These are phyloP conservation scores for Sprattus sprattus DNA, from an alignment of 2,113 vertebrate genomes.

Conservation along the genomic window DNA sequence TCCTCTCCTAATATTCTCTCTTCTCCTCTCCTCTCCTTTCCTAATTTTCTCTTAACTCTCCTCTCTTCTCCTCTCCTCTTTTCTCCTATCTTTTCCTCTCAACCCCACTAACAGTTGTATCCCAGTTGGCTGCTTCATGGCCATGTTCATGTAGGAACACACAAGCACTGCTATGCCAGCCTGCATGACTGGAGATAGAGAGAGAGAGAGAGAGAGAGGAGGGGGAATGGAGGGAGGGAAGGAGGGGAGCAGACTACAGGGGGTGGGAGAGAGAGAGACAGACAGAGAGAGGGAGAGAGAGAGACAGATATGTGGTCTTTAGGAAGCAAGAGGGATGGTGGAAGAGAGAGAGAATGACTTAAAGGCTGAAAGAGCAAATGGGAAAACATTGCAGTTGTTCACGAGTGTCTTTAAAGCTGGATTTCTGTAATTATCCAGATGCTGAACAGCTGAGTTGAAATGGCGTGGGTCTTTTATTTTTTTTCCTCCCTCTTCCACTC, in stretches of 20 bases:
- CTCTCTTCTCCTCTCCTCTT: too few species aligned
- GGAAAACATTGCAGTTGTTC: constrained; percentile 41
- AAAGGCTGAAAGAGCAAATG: neutral
- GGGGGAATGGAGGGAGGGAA: constrained; percentile 26
- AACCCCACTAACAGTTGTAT: constrained; percentile 6
- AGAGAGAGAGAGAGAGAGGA: constrained; percentile 27
- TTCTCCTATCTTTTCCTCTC: neutral
- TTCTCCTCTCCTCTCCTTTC: neutral
- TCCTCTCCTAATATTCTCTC: neutral
- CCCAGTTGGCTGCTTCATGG: constrained; percentile 47
- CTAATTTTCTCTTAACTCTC: neutral
- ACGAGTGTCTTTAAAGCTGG: constrained; percentile 70
- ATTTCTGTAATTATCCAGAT: constrained; percentile 73
- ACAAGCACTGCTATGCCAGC: constrained; percentile 52
- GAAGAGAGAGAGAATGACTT: constrained; percentile 25
- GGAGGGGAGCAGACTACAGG: constrained; percentile 46
- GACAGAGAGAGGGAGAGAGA: too few species aligned
- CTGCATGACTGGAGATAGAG: constrained; percentile 51
- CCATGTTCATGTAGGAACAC: constrained; percentile 55
- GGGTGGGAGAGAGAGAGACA: constrained; percentile 21
- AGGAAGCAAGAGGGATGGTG: neutral
- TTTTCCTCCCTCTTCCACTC: neutral
- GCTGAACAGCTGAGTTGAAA: constrained; percentile 65
- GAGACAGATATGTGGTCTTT: too few species aligned
- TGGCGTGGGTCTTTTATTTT: constrained; percentile 2